Evolutionary conservation across 2,113 vertebrate species (phyloP).

Genomic region (Hippoglossus stenolepis): DNA sequence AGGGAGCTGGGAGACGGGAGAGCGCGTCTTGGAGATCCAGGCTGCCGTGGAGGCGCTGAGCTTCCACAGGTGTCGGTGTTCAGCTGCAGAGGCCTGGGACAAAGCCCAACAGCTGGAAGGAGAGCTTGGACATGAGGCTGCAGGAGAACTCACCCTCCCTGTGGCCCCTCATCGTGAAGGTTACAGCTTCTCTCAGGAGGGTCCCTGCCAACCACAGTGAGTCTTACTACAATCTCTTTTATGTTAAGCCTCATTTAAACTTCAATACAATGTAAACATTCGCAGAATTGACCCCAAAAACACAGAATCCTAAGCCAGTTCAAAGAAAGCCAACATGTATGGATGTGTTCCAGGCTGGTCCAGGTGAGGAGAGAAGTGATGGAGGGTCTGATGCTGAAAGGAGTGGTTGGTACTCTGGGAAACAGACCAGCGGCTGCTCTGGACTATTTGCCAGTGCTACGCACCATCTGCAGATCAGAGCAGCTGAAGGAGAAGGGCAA

Average conservation of each 20-base stretch:
- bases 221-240: conserved; percentile 12
- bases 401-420: conserved; percentile 78
- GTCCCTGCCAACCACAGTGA: conserved; percentile 84
- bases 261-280: no score
- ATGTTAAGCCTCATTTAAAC: no score
- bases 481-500: conserved; percentile 91
- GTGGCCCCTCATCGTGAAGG: conserved; percentile 77
- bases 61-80: conserved; percentile 84
- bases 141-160: conserved; percentile 82
- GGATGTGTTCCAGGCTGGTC: conserved; percentile 75
- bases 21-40: conserved; percentile 81
- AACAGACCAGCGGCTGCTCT: conserved; percentile 83
- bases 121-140: conserved; percentile 74
- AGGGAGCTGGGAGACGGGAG: conserved; percentile 63
- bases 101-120: conserved; percentile 75
- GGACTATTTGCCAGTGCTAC: conserved; percentile 91
- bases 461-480: conserved; percentile 91
- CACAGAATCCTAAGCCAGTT: not conserved
- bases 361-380: conserved; percentile 82
- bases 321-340: not conserved
- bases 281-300: not conserved
- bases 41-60: conserved; percentile 88
- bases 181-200: conserved; percentile 79
- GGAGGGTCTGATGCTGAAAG: conserved; percentile 82
- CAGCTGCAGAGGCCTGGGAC: conserved; percentile 81